Base-by-base conservation (phyloP, 2,888 invertebrate genomes). In the Cybosia mesomella region DNA sequence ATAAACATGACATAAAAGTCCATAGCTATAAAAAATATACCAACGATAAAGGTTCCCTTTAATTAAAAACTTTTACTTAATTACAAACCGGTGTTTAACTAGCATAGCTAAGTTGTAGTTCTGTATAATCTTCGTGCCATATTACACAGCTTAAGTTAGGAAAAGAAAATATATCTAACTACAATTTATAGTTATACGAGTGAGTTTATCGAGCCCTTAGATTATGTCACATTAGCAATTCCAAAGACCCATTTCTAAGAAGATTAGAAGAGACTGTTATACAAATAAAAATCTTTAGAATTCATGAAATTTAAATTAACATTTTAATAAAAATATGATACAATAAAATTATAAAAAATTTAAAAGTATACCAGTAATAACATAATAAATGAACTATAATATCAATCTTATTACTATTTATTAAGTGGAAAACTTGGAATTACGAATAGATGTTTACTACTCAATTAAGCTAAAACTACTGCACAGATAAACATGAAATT, bases 31-130 rank as follows among this genome's bases (percentile, higher is more conserved):
- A 28, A 11, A 32, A 58, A 32, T 9, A 58, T n/a, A 32, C 32
- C n/a, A 58, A n/a, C 18, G 7, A 0, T n/a, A 55, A 55, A 24
- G n/a, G 28, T 53, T 49, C 34, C 15, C 54, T 63, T 22, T 36
- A 53, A 32, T 53, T 62, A 53, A 1, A 62, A 62, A 49, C 53
- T 62, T 62, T 53, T 62, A 54, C 63, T 63, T 34, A 21, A 36
- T 9, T 15, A 5, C 10, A 22, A 63, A 63, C 36, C 63, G 53
- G 22, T 54, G 53, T 18, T 63, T 60, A 54, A 22, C 36, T 22
- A 22, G 22, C 22, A 34, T 18, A 39, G 13, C 59, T 32, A 58
- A 58, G 28, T 32, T 57, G 62, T 9, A 18, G 18, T 34, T 11
- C 10, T 22, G 10, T 34, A 4, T 54, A 32, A 22, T 63, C 36